A percentile compares a stretch with the other conserved stretches of the same genome.
These are phyloP conservation scores for Mesitornis unicolor DNA, from an alignment of 2,113 vertebrate genomes.

Conservation along the genomic window DNA sequence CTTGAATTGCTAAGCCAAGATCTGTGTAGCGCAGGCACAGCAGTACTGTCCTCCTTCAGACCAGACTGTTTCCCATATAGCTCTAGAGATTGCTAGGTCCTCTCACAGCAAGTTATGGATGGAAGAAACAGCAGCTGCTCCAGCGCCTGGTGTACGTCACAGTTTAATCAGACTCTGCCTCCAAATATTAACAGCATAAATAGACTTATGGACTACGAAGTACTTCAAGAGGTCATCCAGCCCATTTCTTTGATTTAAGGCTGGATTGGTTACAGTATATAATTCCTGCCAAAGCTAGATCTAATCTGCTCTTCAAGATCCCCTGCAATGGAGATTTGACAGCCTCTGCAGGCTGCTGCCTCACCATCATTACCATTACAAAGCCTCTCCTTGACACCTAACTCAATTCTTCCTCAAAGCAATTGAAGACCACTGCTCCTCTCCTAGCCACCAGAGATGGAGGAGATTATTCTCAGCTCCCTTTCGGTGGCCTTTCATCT, in stretches of 20 bases:
- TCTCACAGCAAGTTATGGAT: background rate
- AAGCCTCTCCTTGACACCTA: background rate
- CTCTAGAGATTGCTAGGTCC: background rate
- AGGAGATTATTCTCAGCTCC: conserved; percentile 17
- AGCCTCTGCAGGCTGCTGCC: background rate
- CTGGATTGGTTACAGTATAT: conserved; percentile 28
- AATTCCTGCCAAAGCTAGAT: conserved; percentile 26
- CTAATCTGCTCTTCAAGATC: conserved; percentile 44
- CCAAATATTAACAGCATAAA: background rate
- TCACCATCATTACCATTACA: conserved; percentile 37
- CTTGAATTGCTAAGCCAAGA: background rate
- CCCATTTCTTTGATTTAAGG: conserved; percentile 45
- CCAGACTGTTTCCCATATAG: background rate
- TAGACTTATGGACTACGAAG: background rate
- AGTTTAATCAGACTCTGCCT: conserved; percentile 20
- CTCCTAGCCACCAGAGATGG: background rate
- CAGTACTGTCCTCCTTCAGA: fast-evolving
- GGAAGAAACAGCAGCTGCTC: background rate
- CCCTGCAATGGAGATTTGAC: background rate
- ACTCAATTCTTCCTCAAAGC: background rate
- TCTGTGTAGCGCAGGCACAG: fast-evolving
- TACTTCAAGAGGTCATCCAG: conserved; percentile 40
- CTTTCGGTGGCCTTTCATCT: background rate
- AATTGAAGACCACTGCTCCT: background rate
- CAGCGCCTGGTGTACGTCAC: background rate